These are phyloP conservation scores for Mus spretus DNA, from an alignment of 2,797 vertebrate genomes.

Conservation along the genomic window DNA sequence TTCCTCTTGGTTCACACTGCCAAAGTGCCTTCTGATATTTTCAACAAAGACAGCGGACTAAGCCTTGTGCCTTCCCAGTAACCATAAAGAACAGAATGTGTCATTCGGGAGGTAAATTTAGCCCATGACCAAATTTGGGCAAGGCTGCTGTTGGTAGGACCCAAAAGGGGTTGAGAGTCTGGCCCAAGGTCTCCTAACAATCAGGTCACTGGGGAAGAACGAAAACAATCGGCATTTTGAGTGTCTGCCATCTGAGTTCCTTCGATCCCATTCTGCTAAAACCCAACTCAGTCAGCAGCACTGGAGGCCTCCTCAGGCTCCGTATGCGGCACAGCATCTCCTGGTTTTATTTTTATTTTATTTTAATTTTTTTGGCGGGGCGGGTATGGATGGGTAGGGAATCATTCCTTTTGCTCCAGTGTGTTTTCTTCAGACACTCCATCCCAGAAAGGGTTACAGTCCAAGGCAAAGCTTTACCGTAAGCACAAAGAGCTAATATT, in stretches of 20 bases:
- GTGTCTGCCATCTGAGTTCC: slow-evolving; percentile 38
- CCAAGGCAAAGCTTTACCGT: slow-evolving; percentile 49
- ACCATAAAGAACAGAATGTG: not conserved
- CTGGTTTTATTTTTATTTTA: not conserved
- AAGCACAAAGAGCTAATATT: slow-evolving; percentile 85
- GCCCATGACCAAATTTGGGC: not conserved
- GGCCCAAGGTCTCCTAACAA: not conserved
- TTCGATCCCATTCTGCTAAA: not conserved
- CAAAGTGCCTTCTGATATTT: not conserved
- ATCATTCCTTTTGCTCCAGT: not conserved
- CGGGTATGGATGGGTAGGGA: too few relatives aligned
- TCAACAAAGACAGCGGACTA: slow-evolving; percentile 47
- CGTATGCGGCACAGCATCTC: rapidly evolving
- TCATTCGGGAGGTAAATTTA: not conserved
- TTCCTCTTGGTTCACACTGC: not conserved
- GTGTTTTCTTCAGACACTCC: not conserved
- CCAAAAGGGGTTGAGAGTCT: not conserved
- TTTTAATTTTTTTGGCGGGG: not conserved
- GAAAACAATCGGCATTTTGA: slow-evolving; percentile 16
- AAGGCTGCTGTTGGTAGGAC: not conserved
- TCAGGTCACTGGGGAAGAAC: not conserved
- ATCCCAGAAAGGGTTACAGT: slow-evolving; percentile 75
- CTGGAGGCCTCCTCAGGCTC: not conserved
- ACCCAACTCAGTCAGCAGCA: not conserved
- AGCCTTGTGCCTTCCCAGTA: not conserved